phyloP scores from a whole-genome alignment of 92 coral and sea anemone species.

The Phenganax subtilis region DNA sequence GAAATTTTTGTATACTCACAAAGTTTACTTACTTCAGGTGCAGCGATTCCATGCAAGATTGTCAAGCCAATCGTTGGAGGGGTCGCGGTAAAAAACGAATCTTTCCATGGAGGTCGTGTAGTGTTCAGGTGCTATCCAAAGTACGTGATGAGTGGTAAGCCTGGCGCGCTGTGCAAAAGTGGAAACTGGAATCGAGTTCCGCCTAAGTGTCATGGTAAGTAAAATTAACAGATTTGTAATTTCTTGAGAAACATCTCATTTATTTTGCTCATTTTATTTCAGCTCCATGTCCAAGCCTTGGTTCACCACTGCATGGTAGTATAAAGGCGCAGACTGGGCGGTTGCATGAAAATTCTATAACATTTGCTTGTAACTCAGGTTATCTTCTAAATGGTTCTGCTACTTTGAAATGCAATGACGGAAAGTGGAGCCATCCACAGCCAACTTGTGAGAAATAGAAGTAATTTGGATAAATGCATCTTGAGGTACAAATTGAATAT shows the following conservation, averaged over 20 bases:
- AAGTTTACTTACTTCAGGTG: not conserved
- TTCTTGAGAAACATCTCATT: too few species aligned
- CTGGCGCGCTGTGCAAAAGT: not conserved
- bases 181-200: conserved; percentile 9
- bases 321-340: not conserved
- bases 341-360: conserved; percentile 52
- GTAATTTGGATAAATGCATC: too few species aligned
- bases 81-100: not conserved
- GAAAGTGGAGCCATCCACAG: conserved; percentile 64
- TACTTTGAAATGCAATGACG: conserved; percentile 67
- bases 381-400: conserved; percentile 72
- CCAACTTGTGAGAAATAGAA: conserved; percentile 37
- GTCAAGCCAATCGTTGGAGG: conserved; percentile 16
- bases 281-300: conserved; percentile 42
- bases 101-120: conserved; percentile 24
- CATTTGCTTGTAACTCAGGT: conserved; percentile 57
- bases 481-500: too few species aligned
- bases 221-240: not conserved
- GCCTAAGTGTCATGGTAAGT: conserved; percentile 29
- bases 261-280: not conserved
- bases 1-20: too few species aligned
- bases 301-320: conserved; percentile 21
- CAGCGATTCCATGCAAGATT: not conserved
- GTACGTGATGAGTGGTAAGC: not conserved
- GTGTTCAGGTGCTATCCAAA: not conserved